Evolutionary conservation across 2,888 invertebrate species (phyloP), one percentile per base, ranked within the genome.

Genomic region (Polylopha cassiicola): DNA sequence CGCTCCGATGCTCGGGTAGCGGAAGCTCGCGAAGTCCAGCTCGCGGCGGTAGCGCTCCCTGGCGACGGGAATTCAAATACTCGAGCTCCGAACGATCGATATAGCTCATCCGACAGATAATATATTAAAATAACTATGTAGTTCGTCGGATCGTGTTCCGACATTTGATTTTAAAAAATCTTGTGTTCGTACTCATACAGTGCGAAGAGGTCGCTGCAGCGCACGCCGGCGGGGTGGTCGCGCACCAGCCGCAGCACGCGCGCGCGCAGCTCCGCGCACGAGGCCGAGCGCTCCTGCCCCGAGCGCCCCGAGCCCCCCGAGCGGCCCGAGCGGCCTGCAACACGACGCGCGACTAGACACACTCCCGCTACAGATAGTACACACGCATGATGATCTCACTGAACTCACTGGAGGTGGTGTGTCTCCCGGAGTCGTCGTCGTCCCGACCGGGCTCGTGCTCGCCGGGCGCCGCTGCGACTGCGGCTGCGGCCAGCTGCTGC

Each of bases 121-220:
- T n/a, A n/a, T n/a, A n/a, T n/a, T n/a, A n/a, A n/a, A n/a, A n/a
- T n/a, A n/a, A n/a, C n/a, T n/a, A n/a, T n/a, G n/a, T n/a, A n/a
- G n/a, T n/a, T n/a, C n/a, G n/a, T n/a, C n/a, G n/a, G n/a, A n/a
- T n/a, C n/a, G 20, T 20, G 6, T 3, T 9, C 2, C 3, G 4
- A 9, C 6, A 3, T 24, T 9, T 6, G 11, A 3, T 3, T 3
- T 4, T 3, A 3, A 8, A 18, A 20, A 3, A 3, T 2, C n/a
- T 13, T 13, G 8, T 7, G 4, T 3, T 28, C 57, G 49, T 51
- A 87, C 87, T 71, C 73, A 58, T 88, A 87, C 2, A 75, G 43
- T 7, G 61, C 51, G 4, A 81, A 65, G 3, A 88, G 58, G 23
- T 86, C 78, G 0, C 74, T 67, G 49, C 81, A 82, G 77, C 78